Base-by-base conservation (phyloP, 1,140 invertebrate species). In the Drosophila baimaii region DNA sequence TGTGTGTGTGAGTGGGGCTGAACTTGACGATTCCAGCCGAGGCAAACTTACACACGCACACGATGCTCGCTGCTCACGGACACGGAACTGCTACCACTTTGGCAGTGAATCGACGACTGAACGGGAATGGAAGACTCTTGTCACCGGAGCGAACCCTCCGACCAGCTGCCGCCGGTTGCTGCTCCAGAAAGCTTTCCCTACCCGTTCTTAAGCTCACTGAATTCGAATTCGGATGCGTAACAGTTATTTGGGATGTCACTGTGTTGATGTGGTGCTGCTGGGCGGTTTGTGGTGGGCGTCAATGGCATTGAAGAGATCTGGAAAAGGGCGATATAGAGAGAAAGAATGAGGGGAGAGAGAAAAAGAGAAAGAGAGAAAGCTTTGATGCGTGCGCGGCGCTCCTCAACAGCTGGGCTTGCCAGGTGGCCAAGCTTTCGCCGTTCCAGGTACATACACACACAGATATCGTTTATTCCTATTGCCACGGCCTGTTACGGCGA, bases 51-150 rank as follows among this genome's bases (percentile, higher is more conserved):
- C 47, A 37, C 21, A 33, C 39, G 63, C 43, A 44, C 44, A 58
- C 62, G 35, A 29, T 37, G 49, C 41, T 57, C 46, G 29, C 33
- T 37, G 33, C 41, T 57, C 52, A 33, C 47, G 5, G 13, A 51
- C 58, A 54, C 58, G 61, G 61, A 5, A 29, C 59, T 85, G 51
- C 62, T 88, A 81, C 43, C 82, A 81, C 69, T 79, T 88, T 88
- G 80, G 85, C 80, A 80, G 80, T 74, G 77, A 89, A 71, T 49
- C 64, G 51, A 70, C 83, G 68, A 88, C 57, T 88, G 61, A 88
- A 46, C 44, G 46, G 46, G 46, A 49, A 58, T 19, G 35, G 33
- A 56, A 41, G 35, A 39, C 66, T n/a, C n/a, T n/a, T n/a, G n/a
- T n/a, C n/a, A 39, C 35, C 47, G 51, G 35, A 25, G 39, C 31